These are phyloP conservation scores for Apotomis turbidana DNA, from an alignment of 2,888 invertebrate species.

Conservation along the genomic window DNA sequence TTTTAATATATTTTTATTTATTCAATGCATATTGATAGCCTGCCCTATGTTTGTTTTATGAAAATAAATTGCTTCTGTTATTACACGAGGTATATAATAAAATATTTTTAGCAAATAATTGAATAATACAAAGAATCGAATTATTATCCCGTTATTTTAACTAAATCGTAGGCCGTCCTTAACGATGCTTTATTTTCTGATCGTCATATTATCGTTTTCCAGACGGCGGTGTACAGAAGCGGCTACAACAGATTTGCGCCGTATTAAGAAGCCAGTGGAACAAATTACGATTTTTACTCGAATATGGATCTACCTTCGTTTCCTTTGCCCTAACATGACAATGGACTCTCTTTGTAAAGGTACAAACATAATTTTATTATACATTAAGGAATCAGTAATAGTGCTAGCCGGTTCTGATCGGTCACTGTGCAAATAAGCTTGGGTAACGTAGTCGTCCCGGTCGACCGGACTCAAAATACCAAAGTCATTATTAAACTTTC, in stretches of 20 bases:
- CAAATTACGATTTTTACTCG: conserved; percentile 72
- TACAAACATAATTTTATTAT: conserved; percentile 77
- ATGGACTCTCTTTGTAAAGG: conserved; percentile 83
- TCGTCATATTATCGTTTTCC: conserved; percentile 46
- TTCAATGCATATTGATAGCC: too few relatives aligned
- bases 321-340: conserved; percentile 80
- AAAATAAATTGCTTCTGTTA: too few relatives aligned
- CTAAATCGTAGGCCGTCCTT: too few relatives aligned
- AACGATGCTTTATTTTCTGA: too few relatives aligned
- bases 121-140: too few relatives aligned
- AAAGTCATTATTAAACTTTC: conserved; percentile 78
- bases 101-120: too few relatives aligned
- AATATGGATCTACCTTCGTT: conserved; percentile 75
- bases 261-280: conserved; percentile 86
- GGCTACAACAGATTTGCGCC: conserved; percentile 98
- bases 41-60: too few relatives aligned
- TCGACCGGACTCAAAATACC: conserved; percentile 63
- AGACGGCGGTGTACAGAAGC: conserved; percentile 97
- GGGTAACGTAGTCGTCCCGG: conserved; percentile 54
- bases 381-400: conserved; percentile 72
- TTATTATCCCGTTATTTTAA: too few relatives aligned
- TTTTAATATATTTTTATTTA: too few relatives aligned
- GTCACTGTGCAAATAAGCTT: conserved; percentile 73
- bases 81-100: too few relatives aligned
- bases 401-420: conserved; percentile 68